Evolutionary conservation across 2,797 vertebrate species (phyloP).

Genomic region (Micropoecilia bifurca): DNA sequence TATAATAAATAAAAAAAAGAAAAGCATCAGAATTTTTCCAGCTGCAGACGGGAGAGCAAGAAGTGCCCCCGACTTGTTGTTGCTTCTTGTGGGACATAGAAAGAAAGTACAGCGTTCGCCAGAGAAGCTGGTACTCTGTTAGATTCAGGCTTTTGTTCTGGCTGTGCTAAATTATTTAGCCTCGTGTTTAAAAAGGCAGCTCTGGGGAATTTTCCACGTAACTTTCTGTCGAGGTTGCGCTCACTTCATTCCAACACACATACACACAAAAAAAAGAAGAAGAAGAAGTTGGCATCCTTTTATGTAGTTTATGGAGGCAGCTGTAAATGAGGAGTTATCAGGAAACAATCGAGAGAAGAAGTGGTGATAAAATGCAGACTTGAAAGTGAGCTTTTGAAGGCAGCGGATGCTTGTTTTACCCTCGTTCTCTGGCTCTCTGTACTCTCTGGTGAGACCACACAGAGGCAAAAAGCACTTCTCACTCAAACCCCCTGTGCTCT

Average conservation of each 20-base stretch:
- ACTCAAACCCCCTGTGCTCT: constrained; percentile 34
- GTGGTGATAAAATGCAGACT: constrained; percentile 39
- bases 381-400: constrained; percentile 49
- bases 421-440: constrained; percentile 45
- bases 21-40: constrained; percentile 18
- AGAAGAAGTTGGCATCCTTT: constrained; percentile 51
- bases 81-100: constrained; percentile 65
- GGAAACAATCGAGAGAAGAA: constrained; percentile 18
- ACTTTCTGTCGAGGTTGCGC: constrained; percentile 43
- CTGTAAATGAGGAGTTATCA: constrained; percentile 54
- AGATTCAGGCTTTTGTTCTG: constrained; percentile 70
- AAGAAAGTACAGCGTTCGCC: constrained; percentile 52
- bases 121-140: constrained; percentile 45
- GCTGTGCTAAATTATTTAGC: constrained; percentile 76
- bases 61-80: constrained; percentile 49
- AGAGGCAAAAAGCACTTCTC: constrained; percentile 35
- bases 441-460: constrained; percentile 47
- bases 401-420: constrained; percentile 52
- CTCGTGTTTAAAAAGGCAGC: constrained; percentile 70
- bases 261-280: background rate
- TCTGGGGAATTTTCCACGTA: constrained; percentile 61
- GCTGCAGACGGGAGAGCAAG: constrained; percentile 40
- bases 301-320: constrained; percentile 35
- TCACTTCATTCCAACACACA: constrained; percentile 43
- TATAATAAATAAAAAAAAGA: constrained; percentile 27